Evolutionary conservation across 2,113 vertebrate species (phyloP).

Genomic region (Neotragus moschatus): DNA sequence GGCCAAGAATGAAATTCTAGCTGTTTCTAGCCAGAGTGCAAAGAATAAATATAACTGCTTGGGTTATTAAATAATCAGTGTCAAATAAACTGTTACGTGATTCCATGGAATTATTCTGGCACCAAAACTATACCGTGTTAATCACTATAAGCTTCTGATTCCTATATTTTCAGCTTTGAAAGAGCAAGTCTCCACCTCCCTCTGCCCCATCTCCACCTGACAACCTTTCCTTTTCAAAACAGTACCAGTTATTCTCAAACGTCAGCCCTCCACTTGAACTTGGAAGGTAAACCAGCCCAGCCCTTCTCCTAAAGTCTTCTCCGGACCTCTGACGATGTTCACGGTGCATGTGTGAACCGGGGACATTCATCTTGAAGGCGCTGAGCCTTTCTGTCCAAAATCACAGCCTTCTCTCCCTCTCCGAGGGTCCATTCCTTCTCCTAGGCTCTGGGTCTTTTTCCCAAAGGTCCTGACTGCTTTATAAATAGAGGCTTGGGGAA

Average conservation of each 20-base stretch:
- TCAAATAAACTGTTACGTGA: not conserved
- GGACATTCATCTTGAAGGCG: accelerated
- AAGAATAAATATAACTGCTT: not conserved
- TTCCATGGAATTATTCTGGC: not conserved
- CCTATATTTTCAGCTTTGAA: not conserved
- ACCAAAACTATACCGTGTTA: accelerated
- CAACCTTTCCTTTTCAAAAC: not conserved
- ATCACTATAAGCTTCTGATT: not conserved
- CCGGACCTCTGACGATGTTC: accelerated
- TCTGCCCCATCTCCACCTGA: not conserved
- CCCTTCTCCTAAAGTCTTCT: not conserved
- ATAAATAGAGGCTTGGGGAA: not conserved
- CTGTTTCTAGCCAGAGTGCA: not conserved
- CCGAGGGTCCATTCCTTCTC: not conserved
- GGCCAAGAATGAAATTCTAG: too few species aligned
- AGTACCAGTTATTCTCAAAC: accelerated
- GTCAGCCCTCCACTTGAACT: too few species aligned
- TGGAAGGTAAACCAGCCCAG: too few species aligned
- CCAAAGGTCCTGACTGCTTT: not conserved
- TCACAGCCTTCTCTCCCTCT: not conserved
- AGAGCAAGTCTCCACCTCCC: not conserved
- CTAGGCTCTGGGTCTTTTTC: not conserved
- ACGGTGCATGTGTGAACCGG: accelerated
- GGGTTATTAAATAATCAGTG: not conserved
- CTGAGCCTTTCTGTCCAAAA: not conserved